Evolutionary conservation across 1,140 invertebrate genomes (phyloP), one percentile per base, ranked within the genome.

Genomic region (Cherax destructor): DNA sequence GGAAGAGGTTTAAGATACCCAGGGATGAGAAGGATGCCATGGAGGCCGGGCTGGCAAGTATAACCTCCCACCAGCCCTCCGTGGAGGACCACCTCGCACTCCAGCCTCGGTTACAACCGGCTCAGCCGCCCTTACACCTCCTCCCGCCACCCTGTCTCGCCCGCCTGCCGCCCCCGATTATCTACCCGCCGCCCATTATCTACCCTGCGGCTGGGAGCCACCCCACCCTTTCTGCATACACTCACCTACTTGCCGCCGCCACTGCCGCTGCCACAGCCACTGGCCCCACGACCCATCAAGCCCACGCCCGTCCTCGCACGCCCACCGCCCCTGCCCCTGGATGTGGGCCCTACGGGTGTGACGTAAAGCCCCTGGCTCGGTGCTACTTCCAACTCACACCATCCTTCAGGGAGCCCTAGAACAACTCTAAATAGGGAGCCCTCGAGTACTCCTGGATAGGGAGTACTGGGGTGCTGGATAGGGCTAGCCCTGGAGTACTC

Each of bases 1-100:
- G 89, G 50, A 91, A 85, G 89, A 13, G 89, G 1, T 91, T 91
- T 76, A 91, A 86, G 89, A 91, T 91, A n/a, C 89, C 89, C 52
- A 61, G 30, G 49, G 41, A 59, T 52, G 89, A 91, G 74, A 91
- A 91, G 56, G 81, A 86, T 30, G 83, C 83, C 56, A 18, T 86
- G 16, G 81, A 91, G 83, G 83, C 59, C 13, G 89, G 83, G 65
- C 87, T 88, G 79, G 87, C 87, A 47, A 78, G 83, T 30, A 72
- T 88, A 47, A 78, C 56, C 74, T 21, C 85, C 16, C 52, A 13
- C n/a, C 85, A 52, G 50, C 85, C 47, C 50, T 11, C 4, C n/a
- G 72, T 76, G 50, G 50, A 47, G 24, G 84, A 72, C 13, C 69
- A 65, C 47, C 69, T 77, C 21, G 49, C 61, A 30, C 78, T 69